Evolutionary conservation across 2,113 vertebrate genomes (phyloP).

Genomic region (Clarias magur): DNA sequence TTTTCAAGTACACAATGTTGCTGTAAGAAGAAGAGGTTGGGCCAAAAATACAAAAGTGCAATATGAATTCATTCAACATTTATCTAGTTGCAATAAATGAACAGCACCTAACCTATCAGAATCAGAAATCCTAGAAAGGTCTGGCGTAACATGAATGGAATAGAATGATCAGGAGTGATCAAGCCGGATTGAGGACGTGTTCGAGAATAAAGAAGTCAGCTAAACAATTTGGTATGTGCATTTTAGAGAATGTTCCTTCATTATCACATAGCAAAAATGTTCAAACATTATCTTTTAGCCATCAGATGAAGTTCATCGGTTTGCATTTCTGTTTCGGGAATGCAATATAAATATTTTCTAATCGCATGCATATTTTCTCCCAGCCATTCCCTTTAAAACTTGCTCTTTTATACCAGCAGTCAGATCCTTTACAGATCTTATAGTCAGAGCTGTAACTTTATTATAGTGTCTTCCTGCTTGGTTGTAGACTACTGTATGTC

Average conservation of each 20-base stretch:
- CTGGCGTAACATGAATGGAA: too few species aligned
- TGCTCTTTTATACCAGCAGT: not conserved
- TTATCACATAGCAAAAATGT: not conserved
- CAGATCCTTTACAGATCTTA: not conserved
- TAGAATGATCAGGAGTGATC: too few species aligned
- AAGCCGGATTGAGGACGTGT: not conserved
- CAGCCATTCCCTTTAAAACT: not conserved
- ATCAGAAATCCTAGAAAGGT: not conserved
- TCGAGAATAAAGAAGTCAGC: not conserved
- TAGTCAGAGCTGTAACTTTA: not conserved
- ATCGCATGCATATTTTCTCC: not conserved
- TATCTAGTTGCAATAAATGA: not conserved
- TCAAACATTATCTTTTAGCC: not conserved
- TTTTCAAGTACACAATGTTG: too few species aligned
- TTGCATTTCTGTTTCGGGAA: not conserved
- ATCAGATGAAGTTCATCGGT: not conserved
- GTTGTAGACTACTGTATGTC: not conserved
- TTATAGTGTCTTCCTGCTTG: not conserved
- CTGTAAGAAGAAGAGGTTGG: too few species aligned
- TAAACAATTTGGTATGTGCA: too few species aligned
- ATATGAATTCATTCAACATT: too few species aligned
- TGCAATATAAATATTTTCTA: not conserved
- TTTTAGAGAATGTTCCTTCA: not conserved
- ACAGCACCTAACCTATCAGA: not conserved
- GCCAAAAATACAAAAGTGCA: too few species aligned